These are phyloP conservation scores for Xiphorhynchus elegans DNA, from an alignment of 2,113 vertebrate species.

Conservation along the genomic window DNA sequence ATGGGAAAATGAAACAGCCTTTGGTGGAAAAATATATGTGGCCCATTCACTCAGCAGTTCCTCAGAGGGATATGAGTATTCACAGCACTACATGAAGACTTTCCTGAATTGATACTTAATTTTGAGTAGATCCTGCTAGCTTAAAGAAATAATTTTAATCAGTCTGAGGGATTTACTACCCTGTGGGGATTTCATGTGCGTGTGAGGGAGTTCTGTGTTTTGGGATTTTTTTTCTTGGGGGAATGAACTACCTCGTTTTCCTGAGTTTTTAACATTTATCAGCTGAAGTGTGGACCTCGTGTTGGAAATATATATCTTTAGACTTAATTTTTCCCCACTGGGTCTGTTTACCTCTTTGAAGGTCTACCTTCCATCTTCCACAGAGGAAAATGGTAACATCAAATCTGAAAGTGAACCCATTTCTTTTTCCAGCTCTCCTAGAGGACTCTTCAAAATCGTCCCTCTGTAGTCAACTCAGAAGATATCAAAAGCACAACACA, in stretches of 20 bases:
- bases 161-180: background rate
- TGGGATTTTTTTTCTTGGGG: background rate
- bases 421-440: background rate
- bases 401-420: background rate
- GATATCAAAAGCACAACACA: background rate
- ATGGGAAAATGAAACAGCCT: background rate
- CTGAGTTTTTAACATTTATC: background rate
- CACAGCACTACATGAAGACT: background rate
- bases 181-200: background rate
- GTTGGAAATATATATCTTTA: background rate
- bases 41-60: background rate
- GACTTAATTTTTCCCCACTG: background rate
- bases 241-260: background rate
- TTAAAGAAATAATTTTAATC: conserved; percentile 15
- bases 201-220: background rate
- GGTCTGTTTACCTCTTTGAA: background rate
- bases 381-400: background rate
- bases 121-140: background rate
- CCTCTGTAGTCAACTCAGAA: background rate
- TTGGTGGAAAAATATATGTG: background rate
- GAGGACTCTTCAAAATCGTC: background rate
- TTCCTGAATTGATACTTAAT: background rate
- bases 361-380: background rate
- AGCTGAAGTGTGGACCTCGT: background rate
- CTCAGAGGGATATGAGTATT: background rate